Evolutionary conservation across 2,113 vertebrate species (phyloP), one percentile per base, ranked within the genome.

Genomic region (Natator depressus): DNA sequence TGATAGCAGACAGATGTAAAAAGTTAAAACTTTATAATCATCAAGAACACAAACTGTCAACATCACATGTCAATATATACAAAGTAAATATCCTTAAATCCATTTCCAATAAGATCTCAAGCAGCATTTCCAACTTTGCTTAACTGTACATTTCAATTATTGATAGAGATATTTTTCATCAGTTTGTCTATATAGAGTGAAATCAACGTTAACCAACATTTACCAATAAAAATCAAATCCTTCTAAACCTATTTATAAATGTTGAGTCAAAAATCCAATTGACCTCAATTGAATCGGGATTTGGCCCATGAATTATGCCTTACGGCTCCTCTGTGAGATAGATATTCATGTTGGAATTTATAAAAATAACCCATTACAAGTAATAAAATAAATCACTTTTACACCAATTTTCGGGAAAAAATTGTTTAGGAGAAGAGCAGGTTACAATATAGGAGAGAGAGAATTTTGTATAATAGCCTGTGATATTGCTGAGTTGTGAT

Each of bases 351-450:
- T 42, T 42, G 72, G 20, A 75, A 75, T 42, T 19, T 75, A 38
- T 42, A 75, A 75, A 25, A 75, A n/a, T 12, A 46, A 42, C 8
- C 38, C 17, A 24, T 75, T 75, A 22, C 38, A 75, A 75, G 9
- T n/a, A 24, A 42, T 75, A 75, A 75, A 42, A 25, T 75, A 75
- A 42, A 42, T 75, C 24, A 75, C 38, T 46, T 46, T 75, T 38
- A 75, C 10, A 6, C 5, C 72, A 75, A 25, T 20, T 75, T 75
- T 42, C 22, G 29, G 47, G 81, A 80, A 88, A 84, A 88, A 88
- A 4, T 20, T 0, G 3, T 53, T 79, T 79, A 89, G 50, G 35
- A 55, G 19, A 85, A 14, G 80, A 76, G 0, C 0, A 13, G 85
- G 72, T 6, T 72, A 13, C 19, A 85, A 57, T 8, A 76, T 6